Evolutionary conservation across 2,113 vertebrate species (phyloP), one percentile per base, ranked within the genome.

Genomic region (Miniopterus natalensis): DNA sequence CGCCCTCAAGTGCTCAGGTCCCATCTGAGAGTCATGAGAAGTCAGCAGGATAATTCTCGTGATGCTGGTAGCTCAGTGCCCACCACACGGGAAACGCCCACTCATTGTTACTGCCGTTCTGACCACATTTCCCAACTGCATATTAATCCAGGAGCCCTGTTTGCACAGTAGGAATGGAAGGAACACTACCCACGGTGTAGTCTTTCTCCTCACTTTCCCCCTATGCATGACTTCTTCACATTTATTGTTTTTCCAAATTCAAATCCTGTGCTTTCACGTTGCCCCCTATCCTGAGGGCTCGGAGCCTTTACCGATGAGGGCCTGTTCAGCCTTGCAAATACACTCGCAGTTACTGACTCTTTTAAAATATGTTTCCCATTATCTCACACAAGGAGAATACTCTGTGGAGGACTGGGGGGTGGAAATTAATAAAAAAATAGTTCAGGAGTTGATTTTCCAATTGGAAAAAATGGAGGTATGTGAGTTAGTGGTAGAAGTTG

Each of bases 321-420:
- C 11, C 73, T 86, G 57, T 36, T 91, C 81, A 49, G 31, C 47
- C 92, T 95, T 90, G 85, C 92, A 96, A 88, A 81, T 75, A 29
- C 25, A 65, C 70, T 84, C n/a, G 73, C 40, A 88, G 68, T 79
- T 88, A 88, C 31, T 94, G 95, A 81, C 91, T 94, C 73, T 94
- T 97, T 94, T 97, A 90, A 92, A 91, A 87, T 96, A 89, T 86
- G 94, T 81, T 96, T 96, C 93, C 96, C 93, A 92, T 96, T 88
- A 92, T 73, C 42, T 88, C 84, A 61, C 84, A 91, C 73, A 88
- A 95, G 90, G 93, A 92, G 78, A 96, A 95, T 71, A 79, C 40
- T 73, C 70, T 84, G 49, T 73, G 59, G 88, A 79, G 77, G 88
- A 84, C 80, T 57, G 15, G 14, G 74, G 57, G 15, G 13, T 93